These are phyloP conservation scores for Homalodisca vitripennis DNA, from an alignment of 1,140 invertebrate species.

Conservation along the genomic window DNA sequence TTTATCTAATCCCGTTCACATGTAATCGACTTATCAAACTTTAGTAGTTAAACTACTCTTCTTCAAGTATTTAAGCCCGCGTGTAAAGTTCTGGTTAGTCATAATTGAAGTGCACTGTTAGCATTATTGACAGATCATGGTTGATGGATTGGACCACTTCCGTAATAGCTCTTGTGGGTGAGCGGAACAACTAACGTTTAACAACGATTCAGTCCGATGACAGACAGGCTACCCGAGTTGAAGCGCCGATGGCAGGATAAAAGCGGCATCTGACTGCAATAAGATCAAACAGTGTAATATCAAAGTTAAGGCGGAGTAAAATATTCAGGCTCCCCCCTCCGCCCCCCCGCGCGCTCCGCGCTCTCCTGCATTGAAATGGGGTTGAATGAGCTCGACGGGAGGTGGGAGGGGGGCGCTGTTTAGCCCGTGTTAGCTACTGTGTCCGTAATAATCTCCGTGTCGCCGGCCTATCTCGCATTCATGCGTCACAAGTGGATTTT, in stretches of 20 bases:
- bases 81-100: no score
- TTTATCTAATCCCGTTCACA: no score
- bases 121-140: no score
- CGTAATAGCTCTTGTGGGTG: no score
- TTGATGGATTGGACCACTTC: no score
- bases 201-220: no score
- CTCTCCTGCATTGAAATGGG: conserved; percentile 18
- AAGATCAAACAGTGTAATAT: conserved; percentile 21
- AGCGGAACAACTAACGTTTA: no score
- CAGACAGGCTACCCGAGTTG: not conserved
- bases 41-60: no score
- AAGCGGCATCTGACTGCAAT: conserved; percentile 1
- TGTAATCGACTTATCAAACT: no score
- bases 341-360: not conserved
- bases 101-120: no score
- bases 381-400: not conserved
- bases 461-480: not conserved
- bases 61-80: no score
- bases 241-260: not conserved
- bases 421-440: conserved; percentile 4
- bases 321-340: conserved; percentile 14
- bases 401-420: not conserved
- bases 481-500: no score
- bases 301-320: conserved; percentile 7
- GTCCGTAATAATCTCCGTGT: conserved; percentile 4